Evolutionary conservation across 1,140 invertebrate genomes (phyloP), one percentile per base, ranked within the genome.

Genomic region (Drosophila willistoni): DNA sequence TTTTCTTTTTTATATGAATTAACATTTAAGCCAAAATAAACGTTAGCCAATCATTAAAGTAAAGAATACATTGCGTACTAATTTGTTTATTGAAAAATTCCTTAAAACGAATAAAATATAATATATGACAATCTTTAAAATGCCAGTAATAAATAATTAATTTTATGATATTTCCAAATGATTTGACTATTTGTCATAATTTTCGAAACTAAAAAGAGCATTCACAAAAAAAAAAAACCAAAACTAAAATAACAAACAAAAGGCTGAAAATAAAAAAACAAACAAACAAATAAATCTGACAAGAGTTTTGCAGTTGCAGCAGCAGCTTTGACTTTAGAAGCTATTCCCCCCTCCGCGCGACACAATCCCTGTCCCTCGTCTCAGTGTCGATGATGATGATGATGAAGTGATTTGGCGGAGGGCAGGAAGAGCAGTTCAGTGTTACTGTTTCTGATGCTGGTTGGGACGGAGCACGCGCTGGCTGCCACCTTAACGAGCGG

Each of bases 401-500:
- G 82, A 86, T 90, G 86, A 90, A 90, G 82, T 90, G 83, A 89
- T 87, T 87, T 81, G 71, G 51, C 51, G 76, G 65, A 68, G 44
- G 56, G 65, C 54, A 55, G 36, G 55, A 22, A 73, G 39, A 41
- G 54, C 39, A 42, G 41, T 62, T 36, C 19, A 25, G 10, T 13
- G 34, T 6, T 62, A 64, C 39, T 42, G 22, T 13, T 62, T 65
- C 39, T 42, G 60, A 19, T 69, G 34, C 33, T 67, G 42, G 54
- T 41, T 71, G 62, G 80, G 73, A 72, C 71, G 78, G 85, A 85
- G 84, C 84, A 89, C 84, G 84, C 84, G 84, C 84, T 89, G 80
- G 61, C 81, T 84, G 85, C 80, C 84, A 89, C 84, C 44, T 89
- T 89, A 89, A 87, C 83, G 79, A 87, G 81, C 80, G 71, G 66